phyloP scores from a whole-genome alignment of 2,888 invertebrate genomes.

The Odiellus spinosus region DNA sequence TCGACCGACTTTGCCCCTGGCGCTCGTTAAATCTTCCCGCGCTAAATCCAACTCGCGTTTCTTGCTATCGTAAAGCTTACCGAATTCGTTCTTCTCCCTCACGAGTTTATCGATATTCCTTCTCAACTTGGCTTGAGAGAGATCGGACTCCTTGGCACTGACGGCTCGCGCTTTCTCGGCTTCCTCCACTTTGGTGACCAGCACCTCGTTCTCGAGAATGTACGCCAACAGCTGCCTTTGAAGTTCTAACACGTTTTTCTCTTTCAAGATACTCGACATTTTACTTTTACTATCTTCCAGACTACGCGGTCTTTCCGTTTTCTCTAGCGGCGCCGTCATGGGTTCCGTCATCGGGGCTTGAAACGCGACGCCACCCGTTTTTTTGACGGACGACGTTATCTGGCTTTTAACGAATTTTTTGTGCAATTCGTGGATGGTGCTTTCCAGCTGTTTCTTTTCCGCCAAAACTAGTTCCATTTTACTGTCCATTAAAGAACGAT shows the following conservation, averaged over 20 bases:
- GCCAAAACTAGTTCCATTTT: slow-evolving; percentile 8
- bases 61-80: too few relatives aligned
- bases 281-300: slow-evolving; percentile 10
- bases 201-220: slow-evolving; percentile 22
- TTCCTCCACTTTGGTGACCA: slow-evolving; percentile 10
- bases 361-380: background rate
- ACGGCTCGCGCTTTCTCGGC: slow-evolving; percentile 3
- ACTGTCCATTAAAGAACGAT: slow-evolving; percentile 9
- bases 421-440: slow-evolving; percentile 7
- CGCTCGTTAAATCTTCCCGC: too few relatives aligned
- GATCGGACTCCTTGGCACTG: slow-evolving; percentile 9
- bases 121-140: slow-evolving; percentile 9
- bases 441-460: slow-evolving; percentile 12
- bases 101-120: slow-evolving; percentile 8
- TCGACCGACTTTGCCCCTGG: too few relatives aligned
- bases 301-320: slow-evolving; percentile 9
- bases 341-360: slow-evolving; percentile 6
- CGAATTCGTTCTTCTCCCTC: slow-evolving; percentile 4
- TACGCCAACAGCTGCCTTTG: slow-evolving; percentile 22
- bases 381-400: too few relatives aligned
- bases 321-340: slow-evolving; percentile 6
- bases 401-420: slow-evolving; percentile 1
- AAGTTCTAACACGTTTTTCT: slow-evolving; percentile 20
- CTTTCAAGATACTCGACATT: slow-evolving; percentile 17
- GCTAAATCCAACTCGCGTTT: too few relatives aligned